Evolutionary conservation across 35 echinoderm and acorn worm genomes (phyloP), one percentile per base, ranked within the genome.

Genomic region (Patiria miniata): DNA sequence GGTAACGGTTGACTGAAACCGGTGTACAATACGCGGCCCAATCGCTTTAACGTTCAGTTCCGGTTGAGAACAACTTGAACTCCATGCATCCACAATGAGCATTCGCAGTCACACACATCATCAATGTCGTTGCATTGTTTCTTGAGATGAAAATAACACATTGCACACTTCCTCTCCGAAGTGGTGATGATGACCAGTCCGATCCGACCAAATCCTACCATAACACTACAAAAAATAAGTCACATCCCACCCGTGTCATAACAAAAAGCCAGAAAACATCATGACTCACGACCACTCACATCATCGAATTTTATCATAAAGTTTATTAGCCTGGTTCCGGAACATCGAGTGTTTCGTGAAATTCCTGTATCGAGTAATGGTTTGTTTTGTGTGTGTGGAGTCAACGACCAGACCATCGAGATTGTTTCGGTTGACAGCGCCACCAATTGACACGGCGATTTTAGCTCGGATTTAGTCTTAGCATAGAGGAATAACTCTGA

Each of bases 181-280:
- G 65, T 23, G 23, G 65, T 34, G 15, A 26, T n/a, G 28, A 60
- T 73, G 65, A 73, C 65, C 65, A 30, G 65, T 73, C 65, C 30
- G 30, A 18, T 73, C 65, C 30, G 30, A 18, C 65, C 65, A 73
- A 10, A 73, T 73, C 21, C 65, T 73, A 73, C 65, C 65, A 34
- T 34, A 73, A 73, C 65, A 73, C 65, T 73, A 30, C 21, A 73
- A 28, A 73, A 32, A 73, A 47, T 47, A 73, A 73, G 65, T 73
- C 65, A 73, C 65, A 73, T 10, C 65, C 65, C 65, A 73, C 12
- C 42, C 42, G 42, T 47, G 42, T 47, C 42, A 47, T 73, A 73
- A 73, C 65, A 73, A 73, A 73, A 69, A 73, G 34, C 26, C 65
- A 32, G 26, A 34, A 60, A 26, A 73, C 65, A 73, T 73, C 34